A percentile compares a stretch with the other conserved stretches of the same genome.
Conservation (phyloP, 1,140 invertebrate species). For the Sitobion miscanthi region DNA sequence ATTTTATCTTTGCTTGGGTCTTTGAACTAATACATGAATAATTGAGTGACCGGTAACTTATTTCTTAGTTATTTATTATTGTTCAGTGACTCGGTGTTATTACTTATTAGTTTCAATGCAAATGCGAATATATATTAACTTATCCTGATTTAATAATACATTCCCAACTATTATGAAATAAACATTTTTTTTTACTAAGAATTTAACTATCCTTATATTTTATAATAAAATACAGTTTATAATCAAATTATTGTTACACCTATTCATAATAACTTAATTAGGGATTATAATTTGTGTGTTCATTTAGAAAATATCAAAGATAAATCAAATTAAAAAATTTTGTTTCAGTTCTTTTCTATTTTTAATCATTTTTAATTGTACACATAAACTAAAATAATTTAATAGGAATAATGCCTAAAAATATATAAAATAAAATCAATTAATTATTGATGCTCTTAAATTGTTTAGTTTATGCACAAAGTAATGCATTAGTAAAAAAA, state of each 20-base stretch:
- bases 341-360: neutral
- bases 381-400: constrained; percentile 1
- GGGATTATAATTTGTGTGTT: neutral
- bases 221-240: neutral
- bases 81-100: no score
- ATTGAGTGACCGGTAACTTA: no score
- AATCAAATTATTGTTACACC: neutral
- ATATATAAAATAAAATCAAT: neutral
- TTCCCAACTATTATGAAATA: neutral
- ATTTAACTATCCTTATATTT: neutral
- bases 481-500: neutral
- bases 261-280: neutral
- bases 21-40: neutral
- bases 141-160: neutral
- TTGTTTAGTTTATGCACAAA: neutral
- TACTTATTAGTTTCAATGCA: no score
- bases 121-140: no score
- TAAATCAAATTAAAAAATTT: neutral
- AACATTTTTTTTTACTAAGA: neutral
- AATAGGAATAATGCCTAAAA: neutral
- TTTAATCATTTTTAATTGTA: neutral
- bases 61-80: no score
- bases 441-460: neutral
- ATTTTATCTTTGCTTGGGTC: neutral
- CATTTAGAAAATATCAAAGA: neutral